Evolutionary conservation across 2,888 invertebrate species (phyloP).

Genomic region (Trileptium ribeirensis): DNA sequence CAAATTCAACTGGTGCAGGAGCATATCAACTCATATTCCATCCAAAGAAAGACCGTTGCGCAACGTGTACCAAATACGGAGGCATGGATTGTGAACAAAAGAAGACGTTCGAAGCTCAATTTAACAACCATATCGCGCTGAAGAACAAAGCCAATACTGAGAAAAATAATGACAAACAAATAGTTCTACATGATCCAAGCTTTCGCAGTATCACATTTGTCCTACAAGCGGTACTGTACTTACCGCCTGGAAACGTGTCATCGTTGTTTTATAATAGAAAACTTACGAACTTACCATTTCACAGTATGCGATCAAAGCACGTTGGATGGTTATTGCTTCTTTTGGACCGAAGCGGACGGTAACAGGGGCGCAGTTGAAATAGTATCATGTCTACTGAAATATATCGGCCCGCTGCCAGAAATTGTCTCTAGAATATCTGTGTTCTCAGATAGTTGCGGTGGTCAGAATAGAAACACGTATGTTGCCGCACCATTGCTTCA

Average conservation of each 20-base stretch:
- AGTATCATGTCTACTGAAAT: slow-evolving; percentile 1
- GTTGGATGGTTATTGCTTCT: slow-evolving; percentile 13
- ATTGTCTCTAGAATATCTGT: background rate
- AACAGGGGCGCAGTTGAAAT: slow-evolving; percentile 15
- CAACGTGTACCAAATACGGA: too few species aligned
- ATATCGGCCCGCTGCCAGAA: slow-evolving; percentile 9
- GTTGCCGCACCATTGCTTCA: background rate
- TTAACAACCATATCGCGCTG: too few species aligned
- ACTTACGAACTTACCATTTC: slow-evolving; percentile 16
- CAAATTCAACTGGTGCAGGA: background rate
- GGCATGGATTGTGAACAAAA: too few species aligned
- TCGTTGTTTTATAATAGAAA: slow-evolving; percentile 16
- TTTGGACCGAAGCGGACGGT: slow-evolving; percentile 17
- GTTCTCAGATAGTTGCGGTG: slow-evolving; percentile 19
- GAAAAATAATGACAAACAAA: too few species aligned
- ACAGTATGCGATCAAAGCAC: background rate
- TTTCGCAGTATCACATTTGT: background rate
- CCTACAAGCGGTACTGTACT: slow-evolving; percentile 15
- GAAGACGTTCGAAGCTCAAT: too few species aligned
- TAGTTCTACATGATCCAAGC: too few species aligned
- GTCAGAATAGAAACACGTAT: slow-evolving; percentile 15
- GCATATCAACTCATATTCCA: background rate
- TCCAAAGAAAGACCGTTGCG: too few species aligned
- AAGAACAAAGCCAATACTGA: too few species aligned
- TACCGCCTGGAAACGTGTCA: background rate